Evolutionary conservation across 1,140 invertebrate genomes (phyloP).

Genomic region (Sitophilus oryzae): DNA sequence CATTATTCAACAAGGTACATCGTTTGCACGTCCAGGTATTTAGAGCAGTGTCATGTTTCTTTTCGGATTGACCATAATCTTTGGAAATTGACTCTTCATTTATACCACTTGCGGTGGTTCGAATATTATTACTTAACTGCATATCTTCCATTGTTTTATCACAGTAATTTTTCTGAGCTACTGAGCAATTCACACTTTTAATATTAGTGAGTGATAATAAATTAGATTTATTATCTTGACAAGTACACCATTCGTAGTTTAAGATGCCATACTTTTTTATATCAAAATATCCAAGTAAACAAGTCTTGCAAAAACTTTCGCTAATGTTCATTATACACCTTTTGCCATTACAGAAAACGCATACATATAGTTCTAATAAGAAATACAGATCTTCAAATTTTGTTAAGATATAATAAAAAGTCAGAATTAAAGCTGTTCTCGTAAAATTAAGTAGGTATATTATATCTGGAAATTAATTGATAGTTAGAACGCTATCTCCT

Average conservation of each 20-base stretch:
- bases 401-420: slow-evolving; percentile 13
- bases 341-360: slow-evolving; percentile 33
- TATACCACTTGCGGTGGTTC: slow-evolving; percentile 41
- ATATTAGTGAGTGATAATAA: slow-evolving; percentile 38
- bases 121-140: slow-evolving; percentile 34
- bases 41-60: slow-evolving; percentile 34
- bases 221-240: slow-evolving; percentile 30
- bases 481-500: too few species aligned
- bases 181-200: slow-evolving; percentile 39
- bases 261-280: slow-evolving; percentile 31
- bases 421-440: too few species aligned
- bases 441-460: too few species aligned
- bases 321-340: slow-evolving; percentile 36
- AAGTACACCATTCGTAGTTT: slow-evolving; percentile 37
- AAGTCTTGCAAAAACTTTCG: slow-evolving; percentile 40
- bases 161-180: slow-evolving; percentile 34
- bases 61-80: slow-evolving; percentile 34
- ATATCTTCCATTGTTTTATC: slow-evolving; percentile 38
- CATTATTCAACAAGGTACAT: slow-evolving; percentile 77
- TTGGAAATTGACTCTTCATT: slow-evolving; percentile 26
- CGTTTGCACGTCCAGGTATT: slow-evolving; percentile 78
- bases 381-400: slow-evolving; percentile 24
- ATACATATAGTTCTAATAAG: slow-evolving; percentile 22
- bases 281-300: slow-evolving; percentile 34
- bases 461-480: too few species aligned